Conservation (phyloP, 2,113 vertebrate genomes). For the Vulpes lagopus region DNA sequence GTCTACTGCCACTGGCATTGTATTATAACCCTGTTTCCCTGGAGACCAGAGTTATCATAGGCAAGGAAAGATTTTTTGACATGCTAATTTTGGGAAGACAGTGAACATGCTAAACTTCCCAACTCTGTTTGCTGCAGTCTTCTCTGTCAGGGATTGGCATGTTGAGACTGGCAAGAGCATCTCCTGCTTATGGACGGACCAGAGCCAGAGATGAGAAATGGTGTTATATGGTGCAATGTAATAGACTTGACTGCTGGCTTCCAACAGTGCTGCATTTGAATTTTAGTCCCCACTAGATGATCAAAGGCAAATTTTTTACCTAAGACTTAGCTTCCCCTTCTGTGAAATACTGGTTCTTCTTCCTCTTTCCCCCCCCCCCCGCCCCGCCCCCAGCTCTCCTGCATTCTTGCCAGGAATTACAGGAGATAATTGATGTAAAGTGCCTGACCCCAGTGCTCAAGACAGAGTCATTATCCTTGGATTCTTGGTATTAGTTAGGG, state of each 20-base stretch:
- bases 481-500: not conserved
- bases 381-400: not conserved
- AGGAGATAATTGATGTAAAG: not conserved
- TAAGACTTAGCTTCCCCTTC: not conserved
- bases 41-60: not conserved
- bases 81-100: constrained; percentile 22
- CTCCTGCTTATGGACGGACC: not conserved
- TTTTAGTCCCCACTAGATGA: not conserved
- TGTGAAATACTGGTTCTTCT: not conserved
- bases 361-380: fast-evolving
- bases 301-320: not conserved
- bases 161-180: not conserved
- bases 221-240: fast-evolving
- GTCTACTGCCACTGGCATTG: not conserved
- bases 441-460: not conserved
- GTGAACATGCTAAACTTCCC: not conserved
- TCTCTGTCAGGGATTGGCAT: not conserved
- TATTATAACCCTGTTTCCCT: not conserved
- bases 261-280: not conserved
- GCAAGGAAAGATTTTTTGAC: constrained; percentile 34
- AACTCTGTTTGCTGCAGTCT: not conserved
- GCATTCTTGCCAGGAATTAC: not conserved
- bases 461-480: not conserved
- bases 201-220: not conserved
- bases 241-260: not conserved